phyloP scores from a whole-genome alignment of 2,113 vertebrate genomes.

The Mohoua ochrocephala region DNA sequence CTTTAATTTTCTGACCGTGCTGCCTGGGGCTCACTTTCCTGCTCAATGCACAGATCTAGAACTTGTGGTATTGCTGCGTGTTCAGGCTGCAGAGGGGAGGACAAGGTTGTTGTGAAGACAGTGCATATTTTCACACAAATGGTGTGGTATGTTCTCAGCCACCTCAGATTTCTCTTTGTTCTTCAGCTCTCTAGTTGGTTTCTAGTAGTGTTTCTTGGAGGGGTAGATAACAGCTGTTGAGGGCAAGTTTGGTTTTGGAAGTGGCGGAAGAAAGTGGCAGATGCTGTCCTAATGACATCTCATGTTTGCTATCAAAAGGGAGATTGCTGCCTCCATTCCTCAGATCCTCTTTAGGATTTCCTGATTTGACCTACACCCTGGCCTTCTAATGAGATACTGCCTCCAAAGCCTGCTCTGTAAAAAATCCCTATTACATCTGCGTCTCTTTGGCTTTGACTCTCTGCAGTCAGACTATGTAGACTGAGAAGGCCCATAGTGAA shows the following conservation, averaged over 20 bases:
- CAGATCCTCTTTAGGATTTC: not conserved
- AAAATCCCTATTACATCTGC: accelerated
- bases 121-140: not conserved
- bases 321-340: not conserved
- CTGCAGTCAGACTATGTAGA: not conserved
- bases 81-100: not conserved
- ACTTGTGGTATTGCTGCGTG: not conserved
- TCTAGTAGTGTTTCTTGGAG: not conserved
- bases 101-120: not conserved
- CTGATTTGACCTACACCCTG: not conserved
- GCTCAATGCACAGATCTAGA: not conserved
- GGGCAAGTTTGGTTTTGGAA: not conserved
- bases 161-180: not conserved
- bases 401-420: not conserved
- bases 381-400: not conserved
- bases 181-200: not conserved
- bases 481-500: not conserved
- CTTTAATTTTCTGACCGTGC: not conserved
- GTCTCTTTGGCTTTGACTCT: not conserved
- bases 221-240: not conserved
- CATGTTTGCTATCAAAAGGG: not conserved
- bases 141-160: not conserved
- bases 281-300: not conserved
- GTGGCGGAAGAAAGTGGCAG: not conserved
- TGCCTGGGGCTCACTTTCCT: not conserved